Conservation (phyloP, 2,888 invertebrate species). For the Oasisia sp. region DNA sequence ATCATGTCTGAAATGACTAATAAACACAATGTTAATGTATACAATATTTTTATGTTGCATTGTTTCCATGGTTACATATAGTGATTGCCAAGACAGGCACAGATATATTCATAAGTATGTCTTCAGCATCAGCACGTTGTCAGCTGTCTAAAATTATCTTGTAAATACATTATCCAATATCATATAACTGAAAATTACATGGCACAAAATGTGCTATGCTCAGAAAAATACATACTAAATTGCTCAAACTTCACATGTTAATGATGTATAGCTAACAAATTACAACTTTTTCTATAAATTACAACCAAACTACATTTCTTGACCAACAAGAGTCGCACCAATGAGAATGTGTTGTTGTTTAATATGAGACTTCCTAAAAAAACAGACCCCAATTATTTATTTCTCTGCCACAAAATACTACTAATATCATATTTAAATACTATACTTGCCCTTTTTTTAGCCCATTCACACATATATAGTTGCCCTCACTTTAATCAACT, state of each 20-base stretch:
- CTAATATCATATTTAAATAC: conserved; percentile 3
- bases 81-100: background rate
- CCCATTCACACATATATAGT: background rate
- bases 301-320: background rate
- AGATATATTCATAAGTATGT: background rate
- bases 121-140: background rate
- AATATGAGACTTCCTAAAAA: background rate
- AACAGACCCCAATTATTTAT: background rate
- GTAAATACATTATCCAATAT: background rate
- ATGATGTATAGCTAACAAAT: background rate
- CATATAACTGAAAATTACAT: background rate
- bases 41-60: conserved; percentile 8
- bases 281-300: background rate
- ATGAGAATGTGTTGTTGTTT: background rate
- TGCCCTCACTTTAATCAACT: background rate
- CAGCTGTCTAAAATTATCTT: background rate
- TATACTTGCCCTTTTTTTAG: background rate
- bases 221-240: background rate
- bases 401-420: background rate
- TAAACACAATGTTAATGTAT: background rate
- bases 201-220: conserved; percentile 1
- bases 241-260: no score
- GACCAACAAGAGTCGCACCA: background rate
- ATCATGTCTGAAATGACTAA: background rate
- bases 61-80: conserved; percentile 8